These are phyloP conservation scores for Sciurus carolinensis DNA, from an alignment of 2,797 vertebrate genomes.

Conservation along the genomic window DNA sequence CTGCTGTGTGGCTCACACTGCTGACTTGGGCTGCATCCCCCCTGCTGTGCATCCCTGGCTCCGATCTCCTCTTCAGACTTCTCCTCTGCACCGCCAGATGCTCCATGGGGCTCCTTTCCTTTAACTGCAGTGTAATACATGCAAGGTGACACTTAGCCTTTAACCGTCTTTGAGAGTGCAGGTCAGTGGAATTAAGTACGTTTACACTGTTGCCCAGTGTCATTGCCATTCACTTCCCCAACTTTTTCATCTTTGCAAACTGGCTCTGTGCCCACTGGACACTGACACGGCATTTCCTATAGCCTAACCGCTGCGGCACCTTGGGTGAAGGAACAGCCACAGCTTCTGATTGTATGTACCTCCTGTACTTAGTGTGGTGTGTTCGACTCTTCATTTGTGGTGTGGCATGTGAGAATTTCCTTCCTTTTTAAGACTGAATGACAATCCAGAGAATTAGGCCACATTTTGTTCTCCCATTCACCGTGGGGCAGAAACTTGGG, in stretches of 20 bases:
- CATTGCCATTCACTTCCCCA: background rate
- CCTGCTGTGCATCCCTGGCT: background rate
- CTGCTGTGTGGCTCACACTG: no score
- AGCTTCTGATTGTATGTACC: rapidly evolving
- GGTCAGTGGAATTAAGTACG: no score
- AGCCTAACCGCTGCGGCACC: no score
- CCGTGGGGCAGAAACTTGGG: background rate
- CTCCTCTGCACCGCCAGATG: background rate
- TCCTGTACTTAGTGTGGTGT: rapidly evolving
- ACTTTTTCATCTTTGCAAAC: background rate
- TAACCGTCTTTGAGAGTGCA: background rate
- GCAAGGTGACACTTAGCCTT: no score
- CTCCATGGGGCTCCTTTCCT: background rate
- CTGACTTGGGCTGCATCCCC: background rate
- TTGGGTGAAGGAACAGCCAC: rapidly evolving
- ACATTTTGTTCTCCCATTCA: background rate
- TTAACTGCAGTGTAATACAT: background rate
- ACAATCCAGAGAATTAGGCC: background rate
- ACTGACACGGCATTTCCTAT: background rate
- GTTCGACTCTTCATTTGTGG: background rate
- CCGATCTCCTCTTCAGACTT: background rate
- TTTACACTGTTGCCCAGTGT: rapidly evolving
- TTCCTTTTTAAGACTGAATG: background rate
- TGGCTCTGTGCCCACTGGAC: background rate
- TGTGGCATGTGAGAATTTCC: background rate